A percentile compares a stretch with the other conserved stretches of the same genome.
phyloP scores from a whole-genome alignment of 2,888 invertebrate species.

The Xestoiulus laeticollis region DNA sequence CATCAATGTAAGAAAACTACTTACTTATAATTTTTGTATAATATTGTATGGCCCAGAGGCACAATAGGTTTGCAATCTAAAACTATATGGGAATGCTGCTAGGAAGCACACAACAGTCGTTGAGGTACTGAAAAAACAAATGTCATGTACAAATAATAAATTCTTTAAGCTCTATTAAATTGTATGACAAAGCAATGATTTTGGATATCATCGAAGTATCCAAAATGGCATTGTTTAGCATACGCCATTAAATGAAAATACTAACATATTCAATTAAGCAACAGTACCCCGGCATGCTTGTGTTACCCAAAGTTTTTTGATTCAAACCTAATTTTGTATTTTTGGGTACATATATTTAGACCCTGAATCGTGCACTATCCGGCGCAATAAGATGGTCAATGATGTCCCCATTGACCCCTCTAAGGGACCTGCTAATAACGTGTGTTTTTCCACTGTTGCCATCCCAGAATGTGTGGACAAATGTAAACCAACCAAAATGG shows the following conservation, averaged over 20 bases:
- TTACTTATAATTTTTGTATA: neutral
- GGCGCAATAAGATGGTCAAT: constrained; percentile 52
- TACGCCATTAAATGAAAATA: neutral
- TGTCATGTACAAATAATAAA: neutral
- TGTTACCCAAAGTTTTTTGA: constrained; percentile 30
- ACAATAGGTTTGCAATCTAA: constrained; percentile 19
- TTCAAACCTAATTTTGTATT: constrained; percentile 21
- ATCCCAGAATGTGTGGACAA: constrained; percentile 50
- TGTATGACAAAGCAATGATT: too few species aligned
- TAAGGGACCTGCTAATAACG: constrained; percentile 47
- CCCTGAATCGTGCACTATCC: constrained; percentile 47
- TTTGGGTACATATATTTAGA: constrained; percentile 46
- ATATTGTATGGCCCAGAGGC: neutral
- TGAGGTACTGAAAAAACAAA: neutral
- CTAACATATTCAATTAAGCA: neutral
- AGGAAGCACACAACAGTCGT: neutral
- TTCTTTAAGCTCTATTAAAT: neutral
- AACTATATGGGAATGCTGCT: constrained; percentile 23
- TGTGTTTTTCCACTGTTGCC: constrained; percentile 53
- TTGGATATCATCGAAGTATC: neutral
- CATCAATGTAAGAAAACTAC: constrained; percentile 39
- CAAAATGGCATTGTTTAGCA: neutral
- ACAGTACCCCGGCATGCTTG: neutral
- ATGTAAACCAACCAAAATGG: constrained; percentile 51
- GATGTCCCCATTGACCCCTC: constrained; percentile 43